A percentile compares a stretch with the other conserved stretches of the same genome.
These are phyloP conservation scores for Takifugu bimaculatus DNA, from an alignment of 2,113 vertebrate species.

Conservation along the genomic window DNA sequence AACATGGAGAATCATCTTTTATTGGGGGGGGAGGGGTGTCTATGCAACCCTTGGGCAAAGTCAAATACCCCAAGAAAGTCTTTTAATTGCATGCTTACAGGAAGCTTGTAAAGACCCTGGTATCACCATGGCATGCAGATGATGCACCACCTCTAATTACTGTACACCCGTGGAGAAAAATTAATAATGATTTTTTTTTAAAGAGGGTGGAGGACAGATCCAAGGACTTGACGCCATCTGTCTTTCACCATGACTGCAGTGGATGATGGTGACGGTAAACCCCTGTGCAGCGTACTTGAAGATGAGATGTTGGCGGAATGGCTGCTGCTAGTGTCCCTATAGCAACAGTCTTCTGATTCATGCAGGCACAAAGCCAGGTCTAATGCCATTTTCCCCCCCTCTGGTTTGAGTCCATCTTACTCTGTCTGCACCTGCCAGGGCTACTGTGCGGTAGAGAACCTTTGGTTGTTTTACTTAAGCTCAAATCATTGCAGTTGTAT, in stretches of 20 bases:
- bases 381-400: conserved; percentile 35
- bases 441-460: neutral
- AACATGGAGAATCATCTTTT: conserved; percentile 21
- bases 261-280: conserved; percentile 19
- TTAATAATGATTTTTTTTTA: neutral
- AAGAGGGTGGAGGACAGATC: conserved; percentile 31
- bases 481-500: too few species aligned
- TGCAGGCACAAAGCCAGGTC: conserved; percentile 25
- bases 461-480: neutral
- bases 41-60: conserved; percentile 48
- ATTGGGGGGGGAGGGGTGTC: conserved; percentile 27
- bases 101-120: conserved; percentile 37
- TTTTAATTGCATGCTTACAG: conserved; percentile 41
- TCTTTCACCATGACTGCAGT: conserved; percentile 29
- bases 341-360: conserved; percentile 18
- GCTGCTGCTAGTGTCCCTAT: conserved; percentile 6
- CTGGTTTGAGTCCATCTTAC: conserved; percentile 30
- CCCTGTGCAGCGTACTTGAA: conserved; percentile 14
- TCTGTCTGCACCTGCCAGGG: conserved; percentile 5
- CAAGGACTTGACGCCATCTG: conserved; percentile 42
- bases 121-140: conserved; percentile 44
- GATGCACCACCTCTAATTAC: conserved; percentile 41
- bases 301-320: conserved; percentile 24
- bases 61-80: conserved; percentile 47
- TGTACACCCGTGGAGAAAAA: conserved; percentile 9